phyloP scores from a whole-genome alignment of 2,888 invertebrate species.

The Oeneis ivallda region DNA sequence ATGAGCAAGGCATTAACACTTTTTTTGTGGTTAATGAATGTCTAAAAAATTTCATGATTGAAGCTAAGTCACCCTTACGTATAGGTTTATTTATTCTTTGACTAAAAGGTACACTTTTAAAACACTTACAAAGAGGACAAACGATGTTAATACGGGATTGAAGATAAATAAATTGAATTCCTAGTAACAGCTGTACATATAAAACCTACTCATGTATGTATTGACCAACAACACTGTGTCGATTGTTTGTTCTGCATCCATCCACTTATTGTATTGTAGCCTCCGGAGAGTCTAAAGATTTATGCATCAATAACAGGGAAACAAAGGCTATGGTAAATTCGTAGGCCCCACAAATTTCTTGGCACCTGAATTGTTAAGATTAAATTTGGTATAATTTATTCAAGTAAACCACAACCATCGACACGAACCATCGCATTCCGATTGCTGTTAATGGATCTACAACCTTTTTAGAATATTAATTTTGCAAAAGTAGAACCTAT shows the following conservation, averaged over 20 bases:
- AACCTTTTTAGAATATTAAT: not conserved
- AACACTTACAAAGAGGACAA: too few relatives aligned
- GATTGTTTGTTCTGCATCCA: slow-evolving; percentile 1
- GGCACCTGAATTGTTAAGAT: slow-evolving; percentile 1
- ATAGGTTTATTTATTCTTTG: too few relatives aligned
- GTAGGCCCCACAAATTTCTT: not conserved
- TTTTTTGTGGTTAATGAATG: too few relatives aligned
- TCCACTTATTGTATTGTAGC: slow-evolving; percentile 5
- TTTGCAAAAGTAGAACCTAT: too few relatives aligned
- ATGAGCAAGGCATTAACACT: too few relatives aligned
- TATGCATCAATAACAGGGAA: slow-evolving; percentile 8
- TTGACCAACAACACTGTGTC: not conserved
- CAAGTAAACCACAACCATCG: too few relatives aligned
- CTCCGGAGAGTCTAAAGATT: slow-evolving; percentile 12
- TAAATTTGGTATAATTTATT: slow-evolving; percentile 3
- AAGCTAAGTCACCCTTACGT: too few relatives aligned
- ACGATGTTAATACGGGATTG: too few relatives aligned
- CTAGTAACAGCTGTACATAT: not conserved
- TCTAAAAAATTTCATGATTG: too few relatives aligned
- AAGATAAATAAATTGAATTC: not conserved
- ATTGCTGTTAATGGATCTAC: not conserved
- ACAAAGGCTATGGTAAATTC: slow-evolving; percentile 3
- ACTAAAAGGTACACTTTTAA: too few relatives aligned
- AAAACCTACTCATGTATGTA: not conserved
- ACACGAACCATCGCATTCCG: not conserved